phyloP scores from a whole-genome alignment of 2,113 vertebrate species.

The Canis aureus region DNA sequence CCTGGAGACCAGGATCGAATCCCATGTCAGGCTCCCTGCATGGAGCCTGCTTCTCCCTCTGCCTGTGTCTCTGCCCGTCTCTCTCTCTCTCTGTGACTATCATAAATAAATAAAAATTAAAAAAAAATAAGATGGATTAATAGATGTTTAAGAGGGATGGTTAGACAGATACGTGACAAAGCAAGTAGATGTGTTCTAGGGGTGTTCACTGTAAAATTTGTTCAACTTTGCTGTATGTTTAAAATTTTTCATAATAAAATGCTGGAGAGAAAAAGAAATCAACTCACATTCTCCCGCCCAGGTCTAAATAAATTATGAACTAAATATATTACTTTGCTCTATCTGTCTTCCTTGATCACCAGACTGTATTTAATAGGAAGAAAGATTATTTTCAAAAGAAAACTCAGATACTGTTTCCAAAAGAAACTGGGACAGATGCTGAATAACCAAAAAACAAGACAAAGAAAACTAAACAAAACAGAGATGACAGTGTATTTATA shows the following conservation, averaged over 20 bases:
- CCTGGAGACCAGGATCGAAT: no score
- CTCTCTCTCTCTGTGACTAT: background rate
- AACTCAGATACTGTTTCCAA: background rate
- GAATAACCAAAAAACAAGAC: background rate
- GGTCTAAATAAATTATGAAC: constrained; percentile 4
- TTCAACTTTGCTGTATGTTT: background rate
- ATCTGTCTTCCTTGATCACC: background rate
- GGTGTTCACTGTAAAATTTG: background rate
- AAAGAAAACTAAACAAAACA: background rate
- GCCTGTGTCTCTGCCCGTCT: background rate
- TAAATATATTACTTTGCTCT: background rate
- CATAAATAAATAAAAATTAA: background rate
- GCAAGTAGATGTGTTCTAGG: background rate
- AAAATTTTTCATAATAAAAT: constrained; percentile 22
- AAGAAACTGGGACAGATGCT: background rate
- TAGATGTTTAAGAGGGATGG: background rate
- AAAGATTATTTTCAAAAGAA: constrained; percentile 40
- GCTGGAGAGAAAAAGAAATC: background rate
- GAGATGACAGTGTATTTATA: background rate
- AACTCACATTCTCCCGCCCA: background rate
- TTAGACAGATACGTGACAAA: background rate
- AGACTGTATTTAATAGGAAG: background rate
- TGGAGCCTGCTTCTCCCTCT: no score
- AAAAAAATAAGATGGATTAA: constrained; percentile 2
- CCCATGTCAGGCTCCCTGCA: no score